Base-by-base conservation (phyloP, 2,888 invertebrate species). In the Chymomyza amoena region DNA sequence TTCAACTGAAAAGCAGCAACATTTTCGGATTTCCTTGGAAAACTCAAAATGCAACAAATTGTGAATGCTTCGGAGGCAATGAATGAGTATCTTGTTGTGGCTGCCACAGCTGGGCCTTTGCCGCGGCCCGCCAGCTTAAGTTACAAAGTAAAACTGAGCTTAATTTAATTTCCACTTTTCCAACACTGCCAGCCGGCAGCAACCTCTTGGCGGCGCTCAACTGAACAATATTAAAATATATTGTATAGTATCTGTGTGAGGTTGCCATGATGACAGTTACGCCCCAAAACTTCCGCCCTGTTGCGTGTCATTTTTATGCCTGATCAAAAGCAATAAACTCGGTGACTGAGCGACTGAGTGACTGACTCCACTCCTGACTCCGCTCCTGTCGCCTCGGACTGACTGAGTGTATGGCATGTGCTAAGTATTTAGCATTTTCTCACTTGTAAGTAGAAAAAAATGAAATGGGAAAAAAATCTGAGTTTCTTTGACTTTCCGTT, bases 291-390 rank as follows among this genome's bases (percentile, higher is more conserved):
- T 45, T 45, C 39, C 39, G 39, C 39, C 39, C 13, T 13, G 39
- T 13, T 45, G 39, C 39, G 39, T 45, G 39, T 45, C 39, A 45
- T 45, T 45, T 45, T 45, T 45, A 45, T 45, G 39, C 39, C 39
- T 45, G 39, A 45, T 45, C 39, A 45, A 45, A 45, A 45, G 39
- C 39, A 45, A 45, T 45, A 45, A 45, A 45, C 61, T 45, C 25
- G 60, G 54, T 66, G 61, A 51, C 64, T 63, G 65, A 61, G 57
- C 65, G 64, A 32, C 62, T 65, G 64, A 32, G 25, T 65, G 59
- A 16, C 61, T 61, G 61, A 32, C 32, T 32, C 32, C 32, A 7
- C 7, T 9, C 32, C 32, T 68, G 64, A 32, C 32, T 32, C 32
- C n/a, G n/a, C 32, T 32, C 6, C 5, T 2, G 16, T 51, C 39